A percentile compares a stretch with the other conserved stretches of the same genome.
phyloP scores from a whole-genome alignment of 2,888 invertebrate genomes.

The Pyrgus malvae region DNA sequence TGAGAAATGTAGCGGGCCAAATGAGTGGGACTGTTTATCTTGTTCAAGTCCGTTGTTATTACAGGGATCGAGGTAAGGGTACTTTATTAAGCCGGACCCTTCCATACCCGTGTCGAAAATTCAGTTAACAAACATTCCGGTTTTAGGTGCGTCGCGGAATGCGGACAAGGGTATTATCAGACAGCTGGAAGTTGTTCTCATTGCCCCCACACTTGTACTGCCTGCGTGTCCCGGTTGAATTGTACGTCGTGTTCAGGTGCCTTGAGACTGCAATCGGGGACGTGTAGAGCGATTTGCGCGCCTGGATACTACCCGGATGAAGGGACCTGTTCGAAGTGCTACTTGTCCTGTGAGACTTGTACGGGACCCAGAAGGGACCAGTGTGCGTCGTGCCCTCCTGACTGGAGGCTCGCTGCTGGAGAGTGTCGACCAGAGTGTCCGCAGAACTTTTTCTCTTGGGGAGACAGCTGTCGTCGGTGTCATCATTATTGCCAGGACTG shows the following conservation, averaged over 20 bases:
- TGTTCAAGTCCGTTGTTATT: constrained; percentile 88
- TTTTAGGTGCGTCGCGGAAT: constrained; percentile 88
- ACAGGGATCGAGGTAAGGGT: constrained; percentile 81
- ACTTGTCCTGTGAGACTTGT: constrained; percentile 92
- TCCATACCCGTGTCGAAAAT: constrained; percentile 33
- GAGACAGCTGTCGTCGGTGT: constrained; percentile 92
- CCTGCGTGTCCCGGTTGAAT: constrained; percentile 89
- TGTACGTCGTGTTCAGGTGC: constrained; percentile 90
- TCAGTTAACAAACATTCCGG: constrained; percentile 31
- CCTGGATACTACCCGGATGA: constrained; percentile 92
- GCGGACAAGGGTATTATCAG: constrained; percentile 89
- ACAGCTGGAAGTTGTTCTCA: constrained; percentile 88
- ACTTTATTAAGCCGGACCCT: constrained; percentile 47
- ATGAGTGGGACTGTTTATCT: constrained; percentile 89
- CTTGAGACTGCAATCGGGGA: constrained; percentile 90
- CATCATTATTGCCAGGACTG: constrained; percentile 94
- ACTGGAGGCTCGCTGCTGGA: constrained; percentile 91
- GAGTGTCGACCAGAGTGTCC: constrained; percentile 93
- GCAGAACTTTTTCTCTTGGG: constrained; percentile 90
- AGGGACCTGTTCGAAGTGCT: constrained; percentile 91
- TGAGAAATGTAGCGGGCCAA: constrained; percentile 90
- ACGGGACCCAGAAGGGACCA: constrained; percentile 91
- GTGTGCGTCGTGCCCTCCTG: constrained; percentile 90
- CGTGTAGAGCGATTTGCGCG: constrained; percentile 90
- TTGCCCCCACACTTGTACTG: constrained; percentile 89